These are phyloP conservation scores for Chionis minor DNA, from an alignment of 2,113 vertebrate genomes.

Conservation along the genomic window DNA sequence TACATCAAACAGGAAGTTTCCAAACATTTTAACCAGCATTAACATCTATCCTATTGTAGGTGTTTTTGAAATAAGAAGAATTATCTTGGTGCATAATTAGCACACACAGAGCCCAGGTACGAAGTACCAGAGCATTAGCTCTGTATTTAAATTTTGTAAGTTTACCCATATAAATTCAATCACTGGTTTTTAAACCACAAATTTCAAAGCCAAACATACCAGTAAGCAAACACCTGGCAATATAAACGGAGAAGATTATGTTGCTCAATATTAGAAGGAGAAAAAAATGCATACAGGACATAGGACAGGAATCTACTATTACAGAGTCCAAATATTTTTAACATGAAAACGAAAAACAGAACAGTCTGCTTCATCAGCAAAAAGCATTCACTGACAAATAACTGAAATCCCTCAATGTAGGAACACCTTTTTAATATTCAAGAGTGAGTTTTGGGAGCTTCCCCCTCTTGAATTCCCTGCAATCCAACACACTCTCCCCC, in stretches of 20 bases:
- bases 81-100: not conserved
- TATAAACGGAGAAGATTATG: not conserved
- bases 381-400: not conserved
- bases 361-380: not conserved
- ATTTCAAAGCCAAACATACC: not conserved
- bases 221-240: not conserved
- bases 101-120: not conserved
- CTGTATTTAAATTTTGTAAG: not conserved
- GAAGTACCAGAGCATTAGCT: not conserved
- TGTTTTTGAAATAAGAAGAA: not conserved
- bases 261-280: not conserved
- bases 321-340: not conserved
- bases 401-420: not conserved
- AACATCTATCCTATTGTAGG: not conserved
- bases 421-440: not conserved
- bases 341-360: not conserved
- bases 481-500: too few relatives aligned
- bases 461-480: not conserved
- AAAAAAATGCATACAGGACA: not conserved
- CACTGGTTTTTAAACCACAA: not conserved
- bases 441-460: not conserved
- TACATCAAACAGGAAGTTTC: not conserved
- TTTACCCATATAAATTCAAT: not conserved
- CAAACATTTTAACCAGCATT: not conserved
- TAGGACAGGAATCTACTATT: not conserved